These are phyloP conservation scores for Drosophila kanekoi DNA, from an alignment of 2,888 invertebrate genomes.

Conservation along the genomic window DNA sequence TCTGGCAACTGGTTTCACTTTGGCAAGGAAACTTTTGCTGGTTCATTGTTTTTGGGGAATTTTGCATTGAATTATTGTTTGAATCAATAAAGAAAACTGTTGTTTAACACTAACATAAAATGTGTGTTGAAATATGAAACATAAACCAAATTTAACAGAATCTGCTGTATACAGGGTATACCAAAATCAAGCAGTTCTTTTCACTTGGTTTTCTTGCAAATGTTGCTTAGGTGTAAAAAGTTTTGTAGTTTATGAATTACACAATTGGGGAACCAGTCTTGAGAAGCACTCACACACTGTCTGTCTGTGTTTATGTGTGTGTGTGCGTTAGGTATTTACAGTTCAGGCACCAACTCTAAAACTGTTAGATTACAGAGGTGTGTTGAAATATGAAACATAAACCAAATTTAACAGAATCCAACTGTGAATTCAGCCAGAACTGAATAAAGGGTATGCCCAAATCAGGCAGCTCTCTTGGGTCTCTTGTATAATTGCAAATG, in stretches of 20 bases:
- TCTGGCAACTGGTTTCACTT: conserved; percentile 57
- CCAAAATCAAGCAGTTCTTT: conserved; percentile 1
- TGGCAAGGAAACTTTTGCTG: conserved; percentile 54
- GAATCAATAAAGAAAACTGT: conserved; percentile 5
- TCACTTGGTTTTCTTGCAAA: conserved; percentile 1
- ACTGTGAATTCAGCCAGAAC: neutral
- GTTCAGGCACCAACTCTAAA: neutral
- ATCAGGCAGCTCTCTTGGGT: neutral
- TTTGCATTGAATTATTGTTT: conserved; percentile 13
- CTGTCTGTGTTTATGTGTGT: neutral
- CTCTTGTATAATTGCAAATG: conserved; percentile 8
- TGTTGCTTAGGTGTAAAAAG: conserved; percentile 42
- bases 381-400: conserved; percentile 17
- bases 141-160: neutral
- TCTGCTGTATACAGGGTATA: conserved; percentile 4
- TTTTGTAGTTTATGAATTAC: conserved; percentile 27
- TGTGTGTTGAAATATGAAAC: conserved; percentile 17
- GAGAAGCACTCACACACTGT: conserved; percentile 47
- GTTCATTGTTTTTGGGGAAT: conserved; percentile 27
- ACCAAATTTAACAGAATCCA: neutral
- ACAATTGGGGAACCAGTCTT: conserved; percentile 62
- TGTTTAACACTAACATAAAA: conserved; percentile 15
- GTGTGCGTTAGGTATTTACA: neutral
- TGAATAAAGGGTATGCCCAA: conserved; percentile 6
- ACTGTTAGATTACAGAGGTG: conserved; percentile 16